Evolutionary conservation across 2,888 invertebrate species (phyloP).

Genomic region (Eucera pruinosa): DNA sequence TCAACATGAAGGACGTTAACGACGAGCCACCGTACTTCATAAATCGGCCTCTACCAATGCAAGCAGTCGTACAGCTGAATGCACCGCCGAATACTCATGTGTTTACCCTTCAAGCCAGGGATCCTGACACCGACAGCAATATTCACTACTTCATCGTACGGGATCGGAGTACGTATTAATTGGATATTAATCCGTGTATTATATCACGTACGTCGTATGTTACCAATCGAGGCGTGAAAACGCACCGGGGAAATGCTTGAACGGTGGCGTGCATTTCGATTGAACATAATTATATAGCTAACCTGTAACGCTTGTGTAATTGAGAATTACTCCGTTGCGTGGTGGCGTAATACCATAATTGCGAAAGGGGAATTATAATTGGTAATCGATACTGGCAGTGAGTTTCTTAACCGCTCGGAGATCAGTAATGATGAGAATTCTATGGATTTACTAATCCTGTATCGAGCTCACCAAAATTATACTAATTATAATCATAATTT

Average conservation of each 20-base stretch:
- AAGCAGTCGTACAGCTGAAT: slow-evolving; percentile 97
- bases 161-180: slow-evolving; percentile 88
- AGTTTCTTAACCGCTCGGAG: not conserved
- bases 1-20: slow-evolving; percentile 97
- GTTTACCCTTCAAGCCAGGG: slow-evolving; percentile 98
- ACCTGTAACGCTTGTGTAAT: not conserved
- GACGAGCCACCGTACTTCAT: slow-evolving; percentile 99
- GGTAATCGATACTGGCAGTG: not conserved
- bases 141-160: slow-evolving; percentile 98
- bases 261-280: not conserved
- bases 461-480: too few species aligned
- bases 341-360: not conserved
- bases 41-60: slow-evolving; percentile 98
- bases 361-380: slow-evolving; percentile 1
- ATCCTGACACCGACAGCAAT: slow-evolving; percentile 98
- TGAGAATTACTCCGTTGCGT: not conserved
- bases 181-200: not conserved
- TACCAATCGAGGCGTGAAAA: not conserved
- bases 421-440: too few species aligned
- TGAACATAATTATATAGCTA: not conserved
- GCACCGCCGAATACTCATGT: slow-evolving; percentile 98
- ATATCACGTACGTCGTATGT: not conserved
- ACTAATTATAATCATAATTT: too few species aligned
- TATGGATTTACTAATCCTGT: too few species aligned
- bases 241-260: not conserved